Conservation (phyloP, 1,140 invertebrate genomes). For the Diabrotica undecimpunctata region DNA sequence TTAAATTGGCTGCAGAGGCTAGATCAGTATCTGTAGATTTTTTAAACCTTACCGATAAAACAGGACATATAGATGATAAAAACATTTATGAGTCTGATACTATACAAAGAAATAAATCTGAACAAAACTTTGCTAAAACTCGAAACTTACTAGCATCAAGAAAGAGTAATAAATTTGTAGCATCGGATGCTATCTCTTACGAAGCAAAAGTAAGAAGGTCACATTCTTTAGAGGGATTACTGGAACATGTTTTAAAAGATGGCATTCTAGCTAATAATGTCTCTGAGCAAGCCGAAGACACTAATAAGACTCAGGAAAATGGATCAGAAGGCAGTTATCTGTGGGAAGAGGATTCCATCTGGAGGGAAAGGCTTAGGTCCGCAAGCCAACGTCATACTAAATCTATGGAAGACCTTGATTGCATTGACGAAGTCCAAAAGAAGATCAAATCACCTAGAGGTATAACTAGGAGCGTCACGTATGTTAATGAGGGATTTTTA, state of each 20-base stretch:
- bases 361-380: slow-evolving; percentile 72
- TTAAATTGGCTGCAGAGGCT: slow-evolving; percentile 60
- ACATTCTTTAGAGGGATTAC: slow-evolving; percentile 61
- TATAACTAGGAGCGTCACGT: slow-evolving; percentile 64
- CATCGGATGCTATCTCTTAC: slow-evolving; percentile 15
- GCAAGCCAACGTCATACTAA: slow-evolving; percentile 76
- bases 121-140: not conserved
- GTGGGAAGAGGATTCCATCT: slow-evolving; percentile 79
- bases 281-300: slow-evolving; percentile 1
- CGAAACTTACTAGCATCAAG: slow-evolving; percentile 53
- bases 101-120: slow-evolving; percentile 57
- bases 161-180: slow-evolving; percentile 47
- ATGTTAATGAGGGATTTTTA: slow-evolving; percentile 69
- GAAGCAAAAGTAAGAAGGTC: slow-evolving; percentile 45
- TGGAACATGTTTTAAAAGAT: slow-evolving; percentile 54
- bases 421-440: slow-evolving; percentile 45
- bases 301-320: slow-evolving; percentile 11
- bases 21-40: slow-evolving; percentile 65
- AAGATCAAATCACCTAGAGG: slow-evolving; percentile 37
- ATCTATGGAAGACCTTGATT: slow-evolving; percentile 74
- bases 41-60: slow-evolving; percentile 62
- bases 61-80: slow-evolving; percentile 67
- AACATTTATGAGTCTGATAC: slow-evolving; percentile 73
- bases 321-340: slow-evolving; percentile 59
- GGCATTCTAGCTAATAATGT: slow-evolving; percentile 27